Evolutionary conservation across 2,113 vertebrate genomes (phyloP).

Genomic region (Plecturocebus donacophilus): DNA sequence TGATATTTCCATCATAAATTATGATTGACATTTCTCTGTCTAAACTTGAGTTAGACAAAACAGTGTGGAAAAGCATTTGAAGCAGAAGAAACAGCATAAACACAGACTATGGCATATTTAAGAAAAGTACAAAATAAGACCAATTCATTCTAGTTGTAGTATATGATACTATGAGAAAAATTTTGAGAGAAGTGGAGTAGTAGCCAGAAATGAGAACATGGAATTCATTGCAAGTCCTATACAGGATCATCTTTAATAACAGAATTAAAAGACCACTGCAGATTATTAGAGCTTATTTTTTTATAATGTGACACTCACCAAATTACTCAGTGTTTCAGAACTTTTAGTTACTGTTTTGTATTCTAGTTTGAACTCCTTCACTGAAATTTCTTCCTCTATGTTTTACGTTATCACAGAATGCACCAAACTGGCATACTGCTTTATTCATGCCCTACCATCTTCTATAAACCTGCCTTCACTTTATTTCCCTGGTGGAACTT

Average conservation of each 20-base stretch:
- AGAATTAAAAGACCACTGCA: not conserved
- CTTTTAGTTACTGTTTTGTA: not conserved
- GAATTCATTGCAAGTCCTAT: not conserved
- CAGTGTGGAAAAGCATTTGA: not conserved
- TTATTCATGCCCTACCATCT: not conserved
- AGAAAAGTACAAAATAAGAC: not conserved
- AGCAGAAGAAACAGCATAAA: not conserved
- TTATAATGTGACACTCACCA: not conserved
- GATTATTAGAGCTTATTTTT: not conserved
- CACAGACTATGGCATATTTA: not conserved
- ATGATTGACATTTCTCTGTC: not conserved
- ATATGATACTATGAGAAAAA: not conserved
- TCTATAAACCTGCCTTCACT: not conserved
- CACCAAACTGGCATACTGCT: not conserved
- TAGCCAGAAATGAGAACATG: not conserved
- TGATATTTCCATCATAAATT: not conserved
- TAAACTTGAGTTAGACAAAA: not conserved
- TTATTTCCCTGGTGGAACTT: not conserved
- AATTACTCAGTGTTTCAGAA: not conserved
- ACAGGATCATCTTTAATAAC: not conserved
- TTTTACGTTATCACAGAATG: not conserved
- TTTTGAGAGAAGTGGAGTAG: not conserved
- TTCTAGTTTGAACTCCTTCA: not conserved
- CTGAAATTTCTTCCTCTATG: not conserved
- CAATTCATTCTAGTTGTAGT: not conserved